Conservation (phyloP, 2,113 vertebrate species). For the Potamarius usumacintae region DNA sequence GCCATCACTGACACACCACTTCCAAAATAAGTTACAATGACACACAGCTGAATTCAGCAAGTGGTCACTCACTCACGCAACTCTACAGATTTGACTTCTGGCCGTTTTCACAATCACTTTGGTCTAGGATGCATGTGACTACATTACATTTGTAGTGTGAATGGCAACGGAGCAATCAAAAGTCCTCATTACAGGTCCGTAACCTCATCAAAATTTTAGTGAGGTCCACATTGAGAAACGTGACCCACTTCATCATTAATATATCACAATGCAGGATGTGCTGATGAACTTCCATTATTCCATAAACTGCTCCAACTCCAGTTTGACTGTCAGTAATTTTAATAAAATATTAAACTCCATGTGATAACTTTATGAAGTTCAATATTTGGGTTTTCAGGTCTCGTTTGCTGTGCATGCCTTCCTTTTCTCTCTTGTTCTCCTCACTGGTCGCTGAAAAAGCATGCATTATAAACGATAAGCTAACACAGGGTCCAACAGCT, state of each 20-base stretch:
- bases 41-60: not conserved
- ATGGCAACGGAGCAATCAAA: not conserved
- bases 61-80: not conserved
- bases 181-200: not conserved
- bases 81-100: not conserved
- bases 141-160: not conserved
- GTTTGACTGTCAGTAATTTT: not conserved
- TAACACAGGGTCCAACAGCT: not conserved
- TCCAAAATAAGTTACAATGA: not conserved
- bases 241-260: not conserved
- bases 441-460: not conserved
- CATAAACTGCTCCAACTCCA: not conserved
- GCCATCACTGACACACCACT: not conserved
- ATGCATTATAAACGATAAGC: not conserved
- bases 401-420: not conserved
- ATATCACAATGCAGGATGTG: not conserved
- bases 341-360: not conserved
- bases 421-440: not conserved
- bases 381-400: not conserved
- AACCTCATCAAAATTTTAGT: not conserved
- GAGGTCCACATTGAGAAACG: not conserved
- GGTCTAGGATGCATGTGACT: not conserved
- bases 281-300: not conserved
- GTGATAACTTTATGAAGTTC: not conserved
- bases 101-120: not conserved